Evolutionary conservation across 2,797 vertebrate species (phyloP).

Genomic region (Danio kyathit): DNA sequence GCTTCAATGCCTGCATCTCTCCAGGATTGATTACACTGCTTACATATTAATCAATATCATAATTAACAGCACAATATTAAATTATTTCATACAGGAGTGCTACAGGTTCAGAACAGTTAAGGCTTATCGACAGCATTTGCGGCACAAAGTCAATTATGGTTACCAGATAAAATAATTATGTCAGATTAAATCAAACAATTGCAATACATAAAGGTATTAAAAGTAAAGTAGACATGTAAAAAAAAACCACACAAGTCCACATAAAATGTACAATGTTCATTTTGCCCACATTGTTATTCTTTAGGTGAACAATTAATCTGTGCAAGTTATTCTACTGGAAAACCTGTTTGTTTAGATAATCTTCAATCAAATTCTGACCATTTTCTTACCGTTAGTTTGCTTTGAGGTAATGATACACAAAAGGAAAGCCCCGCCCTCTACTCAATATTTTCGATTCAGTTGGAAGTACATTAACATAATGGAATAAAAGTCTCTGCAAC

Average conservation of each 20-base stretch:
- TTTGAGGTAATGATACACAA: too few relatives aligned
- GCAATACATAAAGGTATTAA: neutral
- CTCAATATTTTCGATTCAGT: too few relatives aligned
- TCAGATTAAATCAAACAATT: neutral
- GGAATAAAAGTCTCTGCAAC: too few relatives aligned
- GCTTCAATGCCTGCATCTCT: conserved; percentile 13
- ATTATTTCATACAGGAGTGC: conserved; percentile 21
- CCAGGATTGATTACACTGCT: conserved; percentile 8
- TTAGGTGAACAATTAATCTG: too few relatives aligned
- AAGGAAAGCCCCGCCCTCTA: too few relatives aligned
- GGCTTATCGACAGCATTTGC: neutral
- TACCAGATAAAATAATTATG: neutral
- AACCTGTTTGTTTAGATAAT: too few relatives aligned
- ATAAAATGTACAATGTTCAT: too few relatives aligned
- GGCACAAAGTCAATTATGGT: neutral
- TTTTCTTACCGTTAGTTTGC: too few relatives aligned
- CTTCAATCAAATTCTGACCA: too few relatives aligned
- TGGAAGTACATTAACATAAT: too few relatives aligned
- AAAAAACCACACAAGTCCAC: neutral
- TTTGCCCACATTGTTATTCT: too few relatives aligned
- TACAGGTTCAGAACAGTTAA: conserved; percentile 18
- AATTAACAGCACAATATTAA: conserved; percentile 20
- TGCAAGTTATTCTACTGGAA: too few relatives aligned
- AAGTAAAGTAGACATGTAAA: neutral
- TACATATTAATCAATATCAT: conserved; percentile 32